Evolutionary conservation across 2,797 vertebrate species (phyloP).

Genomic region (Gymnodraco acuticeps): DNA sequence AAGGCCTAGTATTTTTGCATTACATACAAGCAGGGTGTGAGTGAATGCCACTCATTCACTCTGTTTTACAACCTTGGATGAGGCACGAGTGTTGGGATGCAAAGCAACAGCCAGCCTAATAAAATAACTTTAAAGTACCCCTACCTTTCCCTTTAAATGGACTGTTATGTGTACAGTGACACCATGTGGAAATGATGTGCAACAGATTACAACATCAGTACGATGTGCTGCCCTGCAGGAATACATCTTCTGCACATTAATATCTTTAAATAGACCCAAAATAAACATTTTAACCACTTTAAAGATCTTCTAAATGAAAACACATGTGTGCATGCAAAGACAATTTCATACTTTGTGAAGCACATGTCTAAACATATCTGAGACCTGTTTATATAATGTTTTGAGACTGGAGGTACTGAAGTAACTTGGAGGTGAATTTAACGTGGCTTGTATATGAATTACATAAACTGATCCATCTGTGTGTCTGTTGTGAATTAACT

Average conservation of each 20-base stretch:
- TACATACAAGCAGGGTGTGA: constrained; percentile 36
- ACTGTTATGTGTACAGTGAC: constrained; percentile 66
- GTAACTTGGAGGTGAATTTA: constrained; percentile 7
- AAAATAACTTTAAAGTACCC: constrained; percentile 26
- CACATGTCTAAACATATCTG: neutral
- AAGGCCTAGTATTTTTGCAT: constrained; percentile 57
- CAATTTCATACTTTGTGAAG: neutral
- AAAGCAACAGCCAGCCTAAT: constrained; percentile 26
- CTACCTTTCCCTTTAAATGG: constrained; percentile 17
- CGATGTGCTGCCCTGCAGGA: neutral
- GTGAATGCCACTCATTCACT: constrained; percentile 24
- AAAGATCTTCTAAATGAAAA: constrained; percentile 6
- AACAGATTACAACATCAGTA: constrained; percentile 22
- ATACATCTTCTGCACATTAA: neutral
- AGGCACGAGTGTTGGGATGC: neutral
- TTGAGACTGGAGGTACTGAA: neutral
- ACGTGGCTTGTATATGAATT: neutral
- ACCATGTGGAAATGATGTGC: constrained; percentile 64
- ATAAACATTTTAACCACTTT: constrained; percentile 2
- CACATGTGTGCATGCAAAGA: neutral
- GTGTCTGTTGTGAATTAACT: constrained; percentile 36
- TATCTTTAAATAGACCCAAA: neutral
- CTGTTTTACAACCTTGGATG: constrained; percentile 23
- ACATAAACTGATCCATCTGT: constrained; percentile 19
- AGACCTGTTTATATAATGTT: neutral